These are phyloP conservation scores for Drosophila nr. perissopoda DNA, from an alignment of 2,888 invertebrate genomes.

Conservation along the genomic window DNA sequence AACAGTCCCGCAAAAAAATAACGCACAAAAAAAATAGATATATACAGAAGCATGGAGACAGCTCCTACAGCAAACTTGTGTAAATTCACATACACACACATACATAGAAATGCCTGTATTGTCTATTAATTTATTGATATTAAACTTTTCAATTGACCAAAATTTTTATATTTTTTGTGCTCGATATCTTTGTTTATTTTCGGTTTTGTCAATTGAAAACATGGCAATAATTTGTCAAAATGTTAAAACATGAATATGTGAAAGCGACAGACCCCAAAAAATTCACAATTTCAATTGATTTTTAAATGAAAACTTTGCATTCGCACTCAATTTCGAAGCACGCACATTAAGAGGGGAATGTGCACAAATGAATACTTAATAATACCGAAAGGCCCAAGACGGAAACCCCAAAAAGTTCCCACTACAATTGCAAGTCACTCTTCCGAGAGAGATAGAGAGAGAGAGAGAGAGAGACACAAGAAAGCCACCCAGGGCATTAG, in stretches of 20 bases:
- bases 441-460: background rate
- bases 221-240: constrained; percentile 30
- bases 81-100: background rate
- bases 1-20: constrained; percentile 15
- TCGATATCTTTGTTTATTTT: constrained; percentile 1
- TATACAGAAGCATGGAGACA: background rate
- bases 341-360: constrained; percentile 60
- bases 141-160: constrained; percentile 48
- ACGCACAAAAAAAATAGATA: background rate
- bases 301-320: constrained; percentile 52
- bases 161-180: constrained; percentile 26
- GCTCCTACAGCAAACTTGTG: constrained; percentile 10
- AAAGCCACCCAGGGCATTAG: constrained; percentile 57
- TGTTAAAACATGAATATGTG: constrained; percentile 14
- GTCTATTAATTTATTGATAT: constrained; percentile 63
- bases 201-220: constrained; percentile 20
- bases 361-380: constrained; percentile 73
- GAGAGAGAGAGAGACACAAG: background rate
- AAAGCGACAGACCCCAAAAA: background rate
- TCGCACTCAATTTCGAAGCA: constrained; percentile 46
- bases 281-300: constrained; percentile 15
- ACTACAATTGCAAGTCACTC: constrained; percentile 60
- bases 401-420: constrained; percentile 25
- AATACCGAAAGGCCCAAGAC: constrained; percentile 45
- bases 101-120: background rate